These are phyloP conservation scores for Emesis russula DNA, from an alignment of 2,888 invertebrate genomes.

Conservation along the genomic window DNA sequence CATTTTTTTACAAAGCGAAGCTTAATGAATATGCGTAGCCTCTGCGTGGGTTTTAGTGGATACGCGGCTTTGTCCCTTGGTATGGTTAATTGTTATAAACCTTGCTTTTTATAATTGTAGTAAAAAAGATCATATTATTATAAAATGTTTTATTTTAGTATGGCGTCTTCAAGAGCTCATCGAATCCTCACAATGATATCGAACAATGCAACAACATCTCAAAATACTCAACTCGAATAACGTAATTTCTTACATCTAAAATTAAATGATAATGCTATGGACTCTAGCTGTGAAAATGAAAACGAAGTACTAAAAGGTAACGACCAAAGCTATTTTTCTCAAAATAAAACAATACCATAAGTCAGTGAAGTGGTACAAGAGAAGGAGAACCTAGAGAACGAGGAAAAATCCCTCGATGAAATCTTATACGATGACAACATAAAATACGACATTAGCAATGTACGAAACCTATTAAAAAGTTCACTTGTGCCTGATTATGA, in stretches of 20 bases:
- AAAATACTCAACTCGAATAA: conserved; percentile 22
- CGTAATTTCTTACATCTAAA: conserved; percentile 8
- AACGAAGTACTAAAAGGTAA: not conserved
- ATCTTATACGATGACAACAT: conserved; percentile 25
- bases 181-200: conserved; percentile 30
- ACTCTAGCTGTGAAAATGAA: conserved; percentile 18
- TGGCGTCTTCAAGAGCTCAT: conserved; percentile 8
- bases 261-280: conserved; percentile 9
- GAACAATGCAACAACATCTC: no score
- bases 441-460: conserved; percentile 10
- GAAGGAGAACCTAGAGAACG: conserved; percentile 25
- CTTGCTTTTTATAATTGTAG: conserved; percentile 30
- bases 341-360: conserved; percentile 16
- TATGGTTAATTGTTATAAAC: conserved; percentile 18
- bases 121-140: conserved; percentile 9
- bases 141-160: not conserved
- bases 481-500: conserved; percentile 11
- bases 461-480: not conserved
- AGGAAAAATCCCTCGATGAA: conserved; percentile 29
- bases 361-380: conserved; percentile 24
- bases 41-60: not conserved
- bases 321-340: not conserved
- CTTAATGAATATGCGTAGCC: no score
- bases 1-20: no score
- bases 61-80: conserved; percentile 19